These are phyloP conservation scores for Formica aserva DNA, from an alignment of 2,888 invertebrate genomes.

Conservation along the genomic window DNA sequence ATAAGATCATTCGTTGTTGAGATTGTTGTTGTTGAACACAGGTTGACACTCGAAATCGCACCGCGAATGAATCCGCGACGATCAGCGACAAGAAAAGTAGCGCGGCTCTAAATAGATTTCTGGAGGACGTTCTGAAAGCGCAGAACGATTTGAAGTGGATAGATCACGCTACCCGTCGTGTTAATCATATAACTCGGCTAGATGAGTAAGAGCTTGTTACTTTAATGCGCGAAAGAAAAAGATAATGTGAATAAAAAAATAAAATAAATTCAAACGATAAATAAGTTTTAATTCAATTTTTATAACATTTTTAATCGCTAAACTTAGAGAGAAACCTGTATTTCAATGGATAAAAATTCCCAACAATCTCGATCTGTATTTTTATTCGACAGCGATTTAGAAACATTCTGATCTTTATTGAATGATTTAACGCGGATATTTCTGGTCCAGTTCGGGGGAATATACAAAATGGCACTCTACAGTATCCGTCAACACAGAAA, in stretches of 20 bases:
- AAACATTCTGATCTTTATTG: constrained; percentile 22
- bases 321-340: background rate
- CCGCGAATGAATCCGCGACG: constrained; percentile 3
- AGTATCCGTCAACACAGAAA: background rate
- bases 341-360: background rate
- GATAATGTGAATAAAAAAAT: background rate
- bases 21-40: constrained; percentile 27
- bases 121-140: constrained; percentile 76
- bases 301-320: constrained; percentile 21
- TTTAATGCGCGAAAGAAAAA: background rate
- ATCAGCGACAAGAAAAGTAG: constrained; percentile 47
- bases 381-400: constrained; percentile 28
- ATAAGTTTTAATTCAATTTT: background rate
- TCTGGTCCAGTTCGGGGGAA: constrained; percentile 18
- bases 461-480: constrained; percentile 37
- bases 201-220: constrained; percentile 29
- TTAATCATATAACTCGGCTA: constrained; percentile 14
- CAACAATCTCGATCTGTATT: constrained; percentile 17
- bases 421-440: constrained; percentile 41
- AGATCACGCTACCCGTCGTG: constrained; percentile 71
- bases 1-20: background rate
- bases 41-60: constrained; percentile 28
- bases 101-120: constrained; percentile 74
- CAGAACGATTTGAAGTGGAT: constrained; percentile 80
- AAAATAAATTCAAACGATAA: background rate